phyloP scores from a whole-genome alignment of 2,113 vertebrate species.

The Probosciger aterrimus region DNA sequence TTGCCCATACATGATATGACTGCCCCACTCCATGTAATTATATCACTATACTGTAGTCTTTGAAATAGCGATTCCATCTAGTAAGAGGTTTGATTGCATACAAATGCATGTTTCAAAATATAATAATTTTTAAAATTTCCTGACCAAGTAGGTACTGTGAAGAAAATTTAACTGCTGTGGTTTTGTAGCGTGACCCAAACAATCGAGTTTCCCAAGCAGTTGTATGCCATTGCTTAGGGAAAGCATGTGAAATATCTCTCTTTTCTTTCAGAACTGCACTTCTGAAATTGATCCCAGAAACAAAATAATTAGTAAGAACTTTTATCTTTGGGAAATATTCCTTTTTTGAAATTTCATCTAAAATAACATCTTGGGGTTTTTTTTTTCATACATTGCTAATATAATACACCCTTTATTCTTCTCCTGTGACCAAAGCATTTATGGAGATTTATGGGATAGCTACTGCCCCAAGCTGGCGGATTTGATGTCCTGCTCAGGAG shows the following conservation, averaged over 20 bases:
- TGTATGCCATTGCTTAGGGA: neutral
- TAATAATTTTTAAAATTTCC: neutral
- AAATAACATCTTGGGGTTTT: neutral
- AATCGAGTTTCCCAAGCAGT: neutral
- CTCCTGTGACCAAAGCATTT: neutral
- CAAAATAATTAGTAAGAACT: neutral
- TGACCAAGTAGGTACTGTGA: neutral
- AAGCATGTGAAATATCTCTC: neutral
- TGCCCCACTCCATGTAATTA: neutral
- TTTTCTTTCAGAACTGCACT: neutral
- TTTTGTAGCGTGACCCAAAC: neutral
- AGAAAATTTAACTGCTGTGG: neutral
- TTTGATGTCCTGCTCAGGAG: neutral
- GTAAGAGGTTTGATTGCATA: neutral
- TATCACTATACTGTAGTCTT: neutral
- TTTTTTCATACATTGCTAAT: neutral
- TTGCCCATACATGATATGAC: neutral
- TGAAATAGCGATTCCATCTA: neutral
- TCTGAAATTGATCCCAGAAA: neutral
- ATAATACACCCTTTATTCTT: neutral
- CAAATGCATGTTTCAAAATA: neutral
- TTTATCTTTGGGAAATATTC: neutral
- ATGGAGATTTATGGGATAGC: neutral
- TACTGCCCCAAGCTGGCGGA: neutral
- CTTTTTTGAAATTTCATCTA: neutral